These are phyloP conservation scores for Oophaga pumilio DNA, from an alignment of 2,113 vertebrate genomes.

Conservation along the genomic window DNA sequence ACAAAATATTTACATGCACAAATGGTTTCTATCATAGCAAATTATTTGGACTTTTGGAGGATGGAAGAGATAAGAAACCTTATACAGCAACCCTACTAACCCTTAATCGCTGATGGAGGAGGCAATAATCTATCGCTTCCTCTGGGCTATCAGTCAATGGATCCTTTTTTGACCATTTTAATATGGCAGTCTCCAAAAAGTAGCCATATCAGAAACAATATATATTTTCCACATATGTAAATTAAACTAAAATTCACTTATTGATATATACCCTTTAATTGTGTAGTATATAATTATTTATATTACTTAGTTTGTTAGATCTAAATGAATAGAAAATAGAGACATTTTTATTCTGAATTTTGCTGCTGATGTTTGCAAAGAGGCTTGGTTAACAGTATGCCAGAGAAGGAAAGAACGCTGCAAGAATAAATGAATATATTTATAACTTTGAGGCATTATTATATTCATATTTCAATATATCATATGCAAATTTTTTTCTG, in stretches of 20 bases:
- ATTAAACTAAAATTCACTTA: not conserved
- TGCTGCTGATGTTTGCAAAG: not conserved
- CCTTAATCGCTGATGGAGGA: too few relatives aligned
- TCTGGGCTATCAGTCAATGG: too few relatives aligned
- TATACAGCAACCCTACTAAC: too few relatives aligned
- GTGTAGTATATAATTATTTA: not conserved
- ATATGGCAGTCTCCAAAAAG: too few relatives aligned
- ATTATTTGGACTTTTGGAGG: not conserved
- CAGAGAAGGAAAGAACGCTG: not conserved
- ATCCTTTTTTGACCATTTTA: too few relatives aligned
- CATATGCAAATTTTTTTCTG: conserved; percentile 39
- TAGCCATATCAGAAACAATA: too few relatives aligned
- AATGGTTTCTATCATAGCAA: not conserved
- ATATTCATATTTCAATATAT: not conserved
- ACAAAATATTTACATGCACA: not conserved
- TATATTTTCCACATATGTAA: too few relatives aligned
- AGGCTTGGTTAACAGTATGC: not conserved
- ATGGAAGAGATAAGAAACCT: too few relatives aligned
- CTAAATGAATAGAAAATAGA: not conserved
- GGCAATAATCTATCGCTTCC: too few relatives aligned
- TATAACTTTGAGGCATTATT: not conserved
- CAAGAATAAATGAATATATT: too few relatives aligned
- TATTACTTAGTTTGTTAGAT: not conserved
- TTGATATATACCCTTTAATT: not conserved
- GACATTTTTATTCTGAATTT: not conserved